Base-by-base conservation (phyloP, 2,888 invertebrate genomes). In the Xanthia icteritia region DNA sequence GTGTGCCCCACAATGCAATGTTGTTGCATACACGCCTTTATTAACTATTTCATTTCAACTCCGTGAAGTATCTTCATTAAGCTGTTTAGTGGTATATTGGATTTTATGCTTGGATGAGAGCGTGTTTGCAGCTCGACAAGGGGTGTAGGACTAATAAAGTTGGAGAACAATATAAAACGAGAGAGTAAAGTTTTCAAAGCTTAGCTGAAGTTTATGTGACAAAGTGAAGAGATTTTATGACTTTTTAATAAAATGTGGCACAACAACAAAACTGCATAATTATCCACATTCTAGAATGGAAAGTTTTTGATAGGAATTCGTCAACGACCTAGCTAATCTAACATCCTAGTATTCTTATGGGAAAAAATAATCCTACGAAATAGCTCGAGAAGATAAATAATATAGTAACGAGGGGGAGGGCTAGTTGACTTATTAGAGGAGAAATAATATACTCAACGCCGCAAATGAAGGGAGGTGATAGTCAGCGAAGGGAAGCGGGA, bases 41-140 rank as follows among this genome's bases (percentile, higher is more conserved):
- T 88, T 87, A 90, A 88, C 86, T 83, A 81, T 88, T 89, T 84
- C 79, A 86, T 89, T 88, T 78, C 73, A 86, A 84, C 82, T 82
- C 58, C 48, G 65, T 70, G 54, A 86, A 82, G 84, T 84, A 79
- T 84, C 82, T 82, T 80, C 80, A 85, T 87, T 88, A 82, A 80
- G 61, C 82, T 73, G 77, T 79, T 81, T 79, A 80, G 72, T 51
- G 61, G 72, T 79, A 72, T 79, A 79, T 79, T 60, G 70, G 45
- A 77, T 76, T 74, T 71, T 42, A 81, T 69, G 65, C 23, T 56
- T 63, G n/a, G 27, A 36, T 64, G 45, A 74, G 56, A 81, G 39
- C n/a, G 23, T 58, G 31, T 65, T 79, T 68, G 66, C 64, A 39
- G 42, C 23, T 60, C 20, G 61, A 65, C 45, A 72, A 70, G 60